Evolutionary conservation across 2,797 vertebrate genomes (phyloP).

Genomic region (Microhierax caerulescens): DNA sequence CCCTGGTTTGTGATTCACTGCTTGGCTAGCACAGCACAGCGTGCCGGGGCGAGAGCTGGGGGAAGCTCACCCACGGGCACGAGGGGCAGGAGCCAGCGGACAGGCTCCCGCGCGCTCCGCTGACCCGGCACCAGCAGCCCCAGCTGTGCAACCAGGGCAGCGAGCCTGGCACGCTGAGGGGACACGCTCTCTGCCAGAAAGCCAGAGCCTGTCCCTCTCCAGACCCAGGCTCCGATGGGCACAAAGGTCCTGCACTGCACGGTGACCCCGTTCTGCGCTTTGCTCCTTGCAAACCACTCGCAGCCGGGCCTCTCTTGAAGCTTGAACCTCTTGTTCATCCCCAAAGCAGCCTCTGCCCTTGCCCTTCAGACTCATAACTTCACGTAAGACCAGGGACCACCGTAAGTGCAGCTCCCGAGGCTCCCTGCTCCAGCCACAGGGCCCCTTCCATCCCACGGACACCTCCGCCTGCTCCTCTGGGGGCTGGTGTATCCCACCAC

Average conservation of each 20-base stretch:
- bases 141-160: not conserved
- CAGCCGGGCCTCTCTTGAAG: not conserved
- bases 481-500: not conserved
- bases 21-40: accelerated
- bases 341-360: not conserved
- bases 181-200: not conserved
- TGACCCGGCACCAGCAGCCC: accelerated
- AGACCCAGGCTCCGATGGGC: not conserved
- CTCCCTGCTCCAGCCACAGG: not conserved
- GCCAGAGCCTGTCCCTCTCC: not conserved
- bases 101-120: accelerated
- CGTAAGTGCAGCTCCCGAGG: not conserved
- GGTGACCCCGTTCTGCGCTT: not conserved
- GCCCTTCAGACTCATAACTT: not conserved
- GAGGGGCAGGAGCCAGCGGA: not conserved
- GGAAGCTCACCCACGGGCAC: not conserved
- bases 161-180: accelerated
- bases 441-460: not conserved
- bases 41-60: accelerated
- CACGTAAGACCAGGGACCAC: not conserved
- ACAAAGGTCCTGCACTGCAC: not conserved
- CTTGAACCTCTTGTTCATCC: not conserved
- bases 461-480: not conserved
- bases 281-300: not conserved
- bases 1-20: not conserved